Evolutionary conservation across 2,797 vertebrate species (phyloP).

Genomic region (Neosalanx taihuensis): DNA sequence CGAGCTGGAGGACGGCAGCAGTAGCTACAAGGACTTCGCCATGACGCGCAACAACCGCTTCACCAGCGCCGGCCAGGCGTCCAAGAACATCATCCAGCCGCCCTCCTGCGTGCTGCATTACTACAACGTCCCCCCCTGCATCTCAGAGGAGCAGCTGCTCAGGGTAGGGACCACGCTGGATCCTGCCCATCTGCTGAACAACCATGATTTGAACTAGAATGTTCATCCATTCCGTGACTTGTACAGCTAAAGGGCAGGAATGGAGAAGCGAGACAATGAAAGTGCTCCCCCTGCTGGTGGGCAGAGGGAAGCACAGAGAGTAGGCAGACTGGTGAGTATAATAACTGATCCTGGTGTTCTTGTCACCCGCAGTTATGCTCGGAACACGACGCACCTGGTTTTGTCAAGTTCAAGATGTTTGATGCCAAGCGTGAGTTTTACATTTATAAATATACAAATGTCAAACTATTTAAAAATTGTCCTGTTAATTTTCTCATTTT

Average conservation of each 20-base stretch:
- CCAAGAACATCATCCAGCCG: conserved; percentile 97
- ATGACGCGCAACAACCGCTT: conserved; percentile 98
- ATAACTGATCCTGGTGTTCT: conserved; percentile 24
- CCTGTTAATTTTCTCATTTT: not conserved
- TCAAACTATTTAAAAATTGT: not conserved
- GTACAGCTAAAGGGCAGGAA: not conserved
- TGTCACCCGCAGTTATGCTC: conserved; percentile 83
- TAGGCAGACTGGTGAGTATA: not conserved
- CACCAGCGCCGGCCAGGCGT: conserved; percentile 94
- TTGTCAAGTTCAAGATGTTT: conserved; percentile 96
- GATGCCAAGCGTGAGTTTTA: conserved; percentile 93
- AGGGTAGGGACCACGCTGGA: conserved; percentile 64
- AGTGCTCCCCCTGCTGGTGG: conserved; percentile 20
- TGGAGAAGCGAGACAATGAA: not conserved
- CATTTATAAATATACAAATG: not conserved
- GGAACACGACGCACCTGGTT: conserved; percentile 89
- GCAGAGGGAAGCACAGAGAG: not conserved
- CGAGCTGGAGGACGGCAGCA: conserved; percentile 91
- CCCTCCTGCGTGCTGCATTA: conserved; percentile 95
- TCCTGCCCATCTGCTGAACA: too few species aligned
- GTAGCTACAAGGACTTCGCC: conserved; percentile 97
- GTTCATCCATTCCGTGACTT: not conserved
- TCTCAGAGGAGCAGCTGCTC: conserved; percentile 88
- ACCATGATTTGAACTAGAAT: too few species aligned
- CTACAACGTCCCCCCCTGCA: conserved; percentile 91